Percentiles rank a stretch among this genome's conserved stretches.
Conservation (phyloP, 2,113 vertebrate genomes). For the Xiphorhynchus elegans region DNA sequence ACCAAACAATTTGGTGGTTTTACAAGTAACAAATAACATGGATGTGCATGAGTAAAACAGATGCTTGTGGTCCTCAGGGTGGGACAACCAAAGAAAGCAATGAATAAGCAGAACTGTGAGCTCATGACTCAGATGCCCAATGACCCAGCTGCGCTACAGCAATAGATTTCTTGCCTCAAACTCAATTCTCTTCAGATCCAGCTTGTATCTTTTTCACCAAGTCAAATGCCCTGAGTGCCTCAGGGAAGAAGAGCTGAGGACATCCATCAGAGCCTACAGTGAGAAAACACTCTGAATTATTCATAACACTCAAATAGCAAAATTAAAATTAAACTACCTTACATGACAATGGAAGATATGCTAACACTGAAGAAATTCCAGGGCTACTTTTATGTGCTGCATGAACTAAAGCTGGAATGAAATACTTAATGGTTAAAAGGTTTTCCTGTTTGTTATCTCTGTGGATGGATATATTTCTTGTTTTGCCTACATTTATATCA, state of each 20-base stretch:
- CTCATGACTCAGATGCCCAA: not conserved
- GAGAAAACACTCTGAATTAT: slow-evolving; percentile 63
- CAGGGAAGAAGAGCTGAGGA: slow-evolving; percentile 1
- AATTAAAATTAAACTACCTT: slow-evolving; percentile 64
- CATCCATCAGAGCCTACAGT: slow-evolving; percentile 10
- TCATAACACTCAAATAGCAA: slow-evolving; percentile 49
- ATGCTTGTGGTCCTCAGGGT: not conserved
- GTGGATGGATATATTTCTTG: not conserved
- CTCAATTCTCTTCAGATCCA: not conserved
- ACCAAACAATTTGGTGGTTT: not conserved
- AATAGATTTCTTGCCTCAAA: not conserved
- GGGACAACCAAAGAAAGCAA: not conserved
- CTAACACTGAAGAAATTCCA: slow-evolving; percentile 24
- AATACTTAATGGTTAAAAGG: slow-evolving; percentile 10
- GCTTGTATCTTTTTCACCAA: not conserved
- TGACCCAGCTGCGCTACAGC: not conserved
- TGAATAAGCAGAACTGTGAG: not conserved
- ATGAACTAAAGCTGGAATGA: not conserved
- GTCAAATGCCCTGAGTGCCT: not conserved
- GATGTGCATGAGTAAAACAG: not conserved
- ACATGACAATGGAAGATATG: slow-evolving; percentile 17
- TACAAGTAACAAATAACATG: not conserved
- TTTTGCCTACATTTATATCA: not conserved
- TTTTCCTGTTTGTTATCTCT: not conserved
- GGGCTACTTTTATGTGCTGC: not conserved